Base-by-base conservation (phyloP, 1,140 invertebrate genomes). In the Kradibia gibbosae region DNA sequence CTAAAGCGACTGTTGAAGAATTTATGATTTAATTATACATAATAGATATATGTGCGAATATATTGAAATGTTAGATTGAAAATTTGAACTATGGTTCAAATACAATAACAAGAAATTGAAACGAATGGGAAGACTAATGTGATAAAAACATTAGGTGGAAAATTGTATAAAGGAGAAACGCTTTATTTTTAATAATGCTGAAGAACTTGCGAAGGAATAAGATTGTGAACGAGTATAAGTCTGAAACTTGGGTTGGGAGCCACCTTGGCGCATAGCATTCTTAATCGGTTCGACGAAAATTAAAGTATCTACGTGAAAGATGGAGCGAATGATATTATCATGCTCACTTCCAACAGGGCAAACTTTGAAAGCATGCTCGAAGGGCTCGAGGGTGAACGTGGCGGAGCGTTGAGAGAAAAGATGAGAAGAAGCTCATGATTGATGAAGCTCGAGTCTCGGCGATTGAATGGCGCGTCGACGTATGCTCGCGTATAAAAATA, bases 391-490 rank as follows among this genome's bases (percentile, higher is more conserved):
- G 25, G 72, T 45, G 72, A 34, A 34, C 36, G 31, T 45, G 25
- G 34, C 53, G 55, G 11, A 31, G 73, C 20, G 53, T 1, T 13
- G 42, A 42, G 34, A 60, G 34, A 60, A 28, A 36, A 53, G 50
- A 74, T 7, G 39, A 42, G 74, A 34, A 55, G 7, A 39, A 60
- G 67, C 22, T 28, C 31, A 53, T 80, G 78, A 80, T 80, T 80
- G 78, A 80, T 80, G 57, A 57, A 73, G 50, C 67, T 79, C 75
- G 57, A 67, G 39, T 22, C 28, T 0, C 76, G 60, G 31, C 76
- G 45, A 78, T 78, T 53, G 76, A 70, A 78, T 70, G 55, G 36
- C 36, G 74, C 60, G 36, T 28, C 73, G 34, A 48, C 74, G 5
- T 3, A 15, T 53, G 15, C 53, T 15, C 34, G 15, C 31, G 39